Percentiles rank a stretch among this genome's conserved stretches.
Evolutionary conservation across 2,888 invertebrate species (phyloP).

Genomic region (Lepidocyrtinus sp.): DNA sequence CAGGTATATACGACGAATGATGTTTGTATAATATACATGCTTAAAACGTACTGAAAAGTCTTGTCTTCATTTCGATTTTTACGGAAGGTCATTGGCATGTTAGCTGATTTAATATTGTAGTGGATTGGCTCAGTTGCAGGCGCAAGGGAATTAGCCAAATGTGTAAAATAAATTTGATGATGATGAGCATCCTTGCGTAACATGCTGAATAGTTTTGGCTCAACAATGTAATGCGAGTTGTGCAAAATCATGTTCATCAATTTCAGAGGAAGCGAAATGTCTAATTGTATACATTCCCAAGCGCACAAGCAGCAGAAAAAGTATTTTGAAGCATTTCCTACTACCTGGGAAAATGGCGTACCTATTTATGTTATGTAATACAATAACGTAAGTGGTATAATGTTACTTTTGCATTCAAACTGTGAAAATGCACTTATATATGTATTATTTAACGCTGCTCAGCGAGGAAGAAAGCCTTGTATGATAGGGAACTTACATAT

Average conservation of each 20-base stretch:
- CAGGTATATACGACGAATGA: slow-evolving; percentile 1
- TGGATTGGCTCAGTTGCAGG: slow-evolving; percentile 21
- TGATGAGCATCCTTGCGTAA: slow-evolving; percentile 17
- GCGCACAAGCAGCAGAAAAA: not conserved
- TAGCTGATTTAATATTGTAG: slow-evolving; percentile 9
- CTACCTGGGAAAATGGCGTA: no score
- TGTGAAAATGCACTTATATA: slow-evolving; percentile 26
- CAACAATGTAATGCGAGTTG: not conserved
- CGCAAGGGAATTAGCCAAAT: slow-evolving; percentile 10
- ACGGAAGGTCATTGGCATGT: slow-evolving; percentile 70
- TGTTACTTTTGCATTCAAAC: slow-evolving; percentile 8
- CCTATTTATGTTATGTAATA: no score
- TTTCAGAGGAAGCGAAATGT: not conserved
- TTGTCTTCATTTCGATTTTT: slow-evolving; percentile 69
- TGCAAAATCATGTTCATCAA: slow-evolving; percentile 9
- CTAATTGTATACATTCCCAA: no score
- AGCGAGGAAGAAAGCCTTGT: no score
- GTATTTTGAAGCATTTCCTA: no score
- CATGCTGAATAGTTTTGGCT: not conserved
- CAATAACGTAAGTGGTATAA: no score
- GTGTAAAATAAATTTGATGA: slow-evolving; percentile 17
- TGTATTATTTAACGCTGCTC: no score
- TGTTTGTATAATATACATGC: no score
- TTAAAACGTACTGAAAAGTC: slow-evolving; percentile 20
- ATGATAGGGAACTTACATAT: no score